A percentile compares a stretch with the other conserved stretches of the same genome.
Conservation (phyloP, 2,797 vertebrate species). For the Eospalax fontanierii region DNA sequence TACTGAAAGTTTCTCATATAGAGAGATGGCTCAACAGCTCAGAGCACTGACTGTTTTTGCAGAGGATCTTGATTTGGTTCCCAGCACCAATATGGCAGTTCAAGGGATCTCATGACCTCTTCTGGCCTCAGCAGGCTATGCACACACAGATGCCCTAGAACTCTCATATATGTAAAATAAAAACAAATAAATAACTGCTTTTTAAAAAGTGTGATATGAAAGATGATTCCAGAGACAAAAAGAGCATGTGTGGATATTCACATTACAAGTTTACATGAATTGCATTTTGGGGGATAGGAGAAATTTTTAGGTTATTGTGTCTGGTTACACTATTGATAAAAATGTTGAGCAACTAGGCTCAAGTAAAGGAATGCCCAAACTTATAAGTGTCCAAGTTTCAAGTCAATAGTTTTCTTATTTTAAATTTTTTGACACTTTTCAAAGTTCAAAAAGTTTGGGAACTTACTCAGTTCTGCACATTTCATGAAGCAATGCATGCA, state of each 20-base stretch:
- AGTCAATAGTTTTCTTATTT: slow-evolving; percentile 43
- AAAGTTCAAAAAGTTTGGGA: slow-evolving; percentile 45
- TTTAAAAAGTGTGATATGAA: slow-evolving; percentile 60
- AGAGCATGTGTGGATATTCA: slow-evolving; percentile 80
- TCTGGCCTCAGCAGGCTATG: too few relatives aligned
- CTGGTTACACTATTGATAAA: slow-evolving; percentile 71
- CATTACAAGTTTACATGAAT: slow-evolving; percentile 78
- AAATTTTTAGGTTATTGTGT: slow-evolving; percentile 41
- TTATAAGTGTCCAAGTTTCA: slow-evolving; percentile 17
- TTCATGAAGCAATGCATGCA: slow-evolving; percentile 42
- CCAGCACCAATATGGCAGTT: too few relatives aligned
- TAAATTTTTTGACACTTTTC: not conserved
- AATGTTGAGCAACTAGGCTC: slow-evolving; percentile 71
- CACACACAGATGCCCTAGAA: too few relatives aligned
- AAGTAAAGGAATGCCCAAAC: slow-evolving; percentile 73
- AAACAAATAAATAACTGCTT: too few relatives aligned
- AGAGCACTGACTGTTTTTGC: too few relatives aligned
- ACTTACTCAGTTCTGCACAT: slow-evolving; percentile 52
- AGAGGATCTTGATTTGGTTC: too few relatives aligned
- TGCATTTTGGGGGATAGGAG: slow-evolving; percentile 42
- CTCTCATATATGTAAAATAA: too few relatives aligned
- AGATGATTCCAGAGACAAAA: slow-evolving; percentile 65
- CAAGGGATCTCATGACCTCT: too few relatives aligned
- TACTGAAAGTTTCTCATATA: not conserved
- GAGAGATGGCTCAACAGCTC: not conserved